Conservation (phyloP, 1,140 invertebrate species). For the Bilobella aurantiaca region DNA sequence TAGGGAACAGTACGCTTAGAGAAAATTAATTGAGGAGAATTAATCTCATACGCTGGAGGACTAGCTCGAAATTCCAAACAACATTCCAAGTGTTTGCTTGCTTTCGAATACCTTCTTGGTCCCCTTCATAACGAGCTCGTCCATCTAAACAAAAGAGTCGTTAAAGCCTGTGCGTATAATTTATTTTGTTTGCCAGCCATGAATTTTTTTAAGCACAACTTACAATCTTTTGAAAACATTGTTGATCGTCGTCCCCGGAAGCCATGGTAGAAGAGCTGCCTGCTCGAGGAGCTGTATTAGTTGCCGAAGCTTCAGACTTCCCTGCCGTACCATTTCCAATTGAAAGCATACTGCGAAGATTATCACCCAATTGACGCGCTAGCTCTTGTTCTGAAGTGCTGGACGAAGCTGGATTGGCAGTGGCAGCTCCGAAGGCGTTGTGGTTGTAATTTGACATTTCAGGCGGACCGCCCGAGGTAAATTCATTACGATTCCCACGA, state of each 20-base stretch:
- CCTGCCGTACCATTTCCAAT: too few relatives aligned
- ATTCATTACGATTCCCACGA: too few relatives aligned
- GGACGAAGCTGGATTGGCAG: background rate
- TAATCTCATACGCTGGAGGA: too few relatives aligned
- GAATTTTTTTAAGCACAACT: background rate
- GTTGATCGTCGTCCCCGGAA: background rate
- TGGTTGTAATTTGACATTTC: too few relatives aligned
- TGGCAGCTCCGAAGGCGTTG: too few relatives aligned
- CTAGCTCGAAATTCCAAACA: too few relatives aligned
- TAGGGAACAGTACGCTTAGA: too few relatives aligned
- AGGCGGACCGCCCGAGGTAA: too few relatives aligned
- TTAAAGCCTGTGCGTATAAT: background rate
- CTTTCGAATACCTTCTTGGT: background rate
- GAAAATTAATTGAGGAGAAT: too few relatives aligned
- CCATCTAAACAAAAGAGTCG: background rate
- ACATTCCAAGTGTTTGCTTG: background rate
- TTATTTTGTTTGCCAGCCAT: too few relatives aligned
- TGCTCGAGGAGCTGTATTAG: background rate
- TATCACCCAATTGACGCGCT: background rate
- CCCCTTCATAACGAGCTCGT: background rate
- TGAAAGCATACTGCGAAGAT: background rate
- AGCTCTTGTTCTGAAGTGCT: background rate
- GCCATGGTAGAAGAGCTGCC: too few relatives aligned
- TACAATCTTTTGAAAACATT: background rate
- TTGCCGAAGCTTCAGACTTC: background rate